A percentile compares a stretch with the other conserved stretches of the same genome.
These are phyloP conservation scores for Amblyraja radiata DNA, from an alignment of 2,797 vertebrate genomes.

Conservation along the genomic window DNA sequence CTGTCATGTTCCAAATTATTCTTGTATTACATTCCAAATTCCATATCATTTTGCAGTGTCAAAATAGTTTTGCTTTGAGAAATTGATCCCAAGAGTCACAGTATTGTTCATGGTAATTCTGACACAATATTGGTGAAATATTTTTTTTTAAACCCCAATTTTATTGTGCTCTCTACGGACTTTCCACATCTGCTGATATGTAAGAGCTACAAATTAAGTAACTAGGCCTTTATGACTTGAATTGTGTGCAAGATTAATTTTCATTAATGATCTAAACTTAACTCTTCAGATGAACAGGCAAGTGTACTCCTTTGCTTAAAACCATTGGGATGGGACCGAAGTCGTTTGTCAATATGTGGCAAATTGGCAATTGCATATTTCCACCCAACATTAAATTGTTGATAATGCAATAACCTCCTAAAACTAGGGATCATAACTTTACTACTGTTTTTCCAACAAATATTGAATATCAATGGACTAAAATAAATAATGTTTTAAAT, in stretches of 20 bases:
- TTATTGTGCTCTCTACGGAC: neutral
- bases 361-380: neutral
- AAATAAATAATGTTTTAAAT: neutral
- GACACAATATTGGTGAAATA: neutral
- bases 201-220: neutral
- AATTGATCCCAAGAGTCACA: neutral
- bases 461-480: neutral
- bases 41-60: neutral
- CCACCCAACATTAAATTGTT: neutral
- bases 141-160: neutral
- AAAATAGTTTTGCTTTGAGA: neutral
- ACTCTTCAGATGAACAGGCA: neutral
- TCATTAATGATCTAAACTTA: neutral
- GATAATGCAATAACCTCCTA: neutral
- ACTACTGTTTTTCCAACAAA: neutral
- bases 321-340: neutral
- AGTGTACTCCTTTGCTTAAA: too few species aligned
- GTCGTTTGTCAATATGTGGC: neutral
- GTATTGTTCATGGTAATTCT: neutral
- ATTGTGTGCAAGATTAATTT: neutral
- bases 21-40: neutral
- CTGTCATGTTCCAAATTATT: neutral
- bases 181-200: neutral
- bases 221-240: neutral
- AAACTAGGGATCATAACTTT: neutral